These are phyloP conservation scores for Ptychobarbus kaznakovi DNA, from an alignment of 2,797 vertebrate genomes.

Conservation along the genomic window DNA sequence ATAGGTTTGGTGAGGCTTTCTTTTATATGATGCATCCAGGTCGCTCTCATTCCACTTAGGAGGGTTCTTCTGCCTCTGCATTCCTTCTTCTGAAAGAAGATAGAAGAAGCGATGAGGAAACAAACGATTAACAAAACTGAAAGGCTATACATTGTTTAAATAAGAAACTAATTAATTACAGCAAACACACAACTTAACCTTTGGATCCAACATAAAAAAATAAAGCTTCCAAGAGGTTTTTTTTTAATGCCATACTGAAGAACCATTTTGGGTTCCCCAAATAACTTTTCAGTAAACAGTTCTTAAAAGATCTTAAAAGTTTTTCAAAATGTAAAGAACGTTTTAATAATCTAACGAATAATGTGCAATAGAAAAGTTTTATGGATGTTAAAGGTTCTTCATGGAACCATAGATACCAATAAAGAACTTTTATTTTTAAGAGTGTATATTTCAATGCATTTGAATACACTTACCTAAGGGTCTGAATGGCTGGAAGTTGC, in stretches of 20 bases:
- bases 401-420: not conserved
- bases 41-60: constrained; percentile 90
- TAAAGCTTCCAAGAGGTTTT: not conserved
- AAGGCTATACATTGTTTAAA: not conserved
- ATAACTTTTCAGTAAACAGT: not conserved
- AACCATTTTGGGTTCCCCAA: not conserved
- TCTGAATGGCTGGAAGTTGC: constrained; percentile 63
- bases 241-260: not conserved
- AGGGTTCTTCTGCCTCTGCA: constrained; percentile 74
- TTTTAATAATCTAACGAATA: too few species aligned
- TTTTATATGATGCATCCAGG: constrained; percentile 85
- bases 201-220: not conserved
- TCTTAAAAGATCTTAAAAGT: not conserved
- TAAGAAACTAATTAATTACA: not conserved
- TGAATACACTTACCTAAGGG: constrained; percentile 65
- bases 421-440: not conserved
- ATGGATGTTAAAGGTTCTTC: not conserved
- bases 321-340: not conserved
- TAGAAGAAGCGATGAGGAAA: constrained; percentile 4
- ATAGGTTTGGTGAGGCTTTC: constrained; percentile 82
- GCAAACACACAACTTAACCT: not conserved
- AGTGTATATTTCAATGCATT: not conserved
- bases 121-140: not conserved
- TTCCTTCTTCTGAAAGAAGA: constrained; percentile 77
- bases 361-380: not conserved